Base-by-base conservation (phyloP, 2,113 vertebrate species). In the Ceyx margarethae region DNA sequence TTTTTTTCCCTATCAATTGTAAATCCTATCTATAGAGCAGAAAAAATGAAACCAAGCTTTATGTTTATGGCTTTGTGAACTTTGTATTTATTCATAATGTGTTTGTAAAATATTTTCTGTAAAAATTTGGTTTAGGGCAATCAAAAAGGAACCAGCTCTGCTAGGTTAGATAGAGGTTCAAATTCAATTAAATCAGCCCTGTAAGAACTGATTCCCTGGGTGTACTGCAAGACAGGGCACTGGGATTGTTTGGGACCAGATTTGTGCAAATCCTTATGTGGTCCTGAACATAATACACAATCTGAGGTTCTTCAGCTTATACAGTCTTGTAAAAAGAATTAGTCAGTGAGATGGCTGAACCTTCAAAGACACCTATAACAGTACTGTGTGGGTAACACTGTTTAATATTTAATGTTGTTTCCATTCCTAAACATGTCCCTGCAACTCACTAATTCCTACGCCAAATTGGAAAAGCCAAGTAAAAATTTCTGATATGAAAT, bases 71-170 rank as follows among this genome's bases (percentile, higher is more conserved):
- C 31, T 95, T 67, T 92, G 71, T 80, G 71, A 91, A 77, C 56
- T 17, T 40, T 77, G 50, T 46, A 71, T 90, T 85, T 51, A 87
- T 91, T 85, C 71, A 74, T 82, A 62, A 80, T 91, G 71, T 31
- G 62, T 85, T 94, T 86, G 43, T 83, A 82, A 93, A 84, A 58
- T 62, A 48, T 76, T 84, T 84, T 81, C 74, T 85, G 74, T 93
- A 84, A 89, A 87, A 94, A 87, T 72, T 69, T 90, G 66, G 92
- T 96, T 95, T 94, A 93, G 45, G 64, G 81, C 83, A 91, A 94
- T 81, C 83, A 88, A 81, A 96, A 88, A 89, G 66, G 86, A 86
- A 69, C 40, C 74, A 93, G 77, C 66, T 91, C 53, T 2, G 0
- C 19, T 65, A 69, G 69, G 74, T 72, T 86, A 91, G 57, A 81